Base-by-base conservation (phyloP, 2,113 vertebrate genomes). In the Meles meles region DNA sequence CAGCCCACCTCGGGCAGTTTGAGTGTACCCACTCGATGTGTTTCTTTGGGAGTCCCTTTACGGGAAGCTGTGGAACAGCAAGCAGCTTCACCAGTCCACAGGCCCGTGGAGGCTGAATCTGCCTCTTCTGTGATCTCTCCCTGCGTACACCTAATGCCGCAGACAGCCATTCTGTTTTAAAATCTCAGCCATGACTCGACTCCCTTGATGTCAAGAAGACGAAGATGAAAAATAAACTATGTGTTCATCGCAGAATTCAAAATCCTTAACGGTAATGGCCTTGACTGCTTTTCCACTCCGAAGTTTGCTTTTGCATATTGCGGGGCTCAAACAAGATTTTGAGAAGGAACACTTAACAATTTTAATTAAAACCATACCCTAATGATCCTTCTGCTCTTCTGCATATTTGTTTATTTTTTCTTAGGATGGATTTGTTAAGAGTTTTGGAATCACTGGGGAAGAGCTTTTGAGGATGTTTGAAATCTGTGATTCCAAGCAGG, bases 291-390 rank as follows among this genome's bases (percentile, higher is more conserved):
- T 92, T 72, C 87, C 69, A 83, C 49, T 76, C 37, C 65, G 29
- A 72, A 76, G 72, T 61, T 83, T 76, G 8, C 71, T 89, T 82
- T 76, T 94, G 79, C 65, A 82, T 82, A 97, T 67, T 95, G 95
- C 97, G 95, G 69, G 80, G 49, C 20, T 94, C 88, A 84, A 92
- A 94, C 11, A 76, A 88, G 92, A 90, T 97, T 94, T 94, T 86
- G 79, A 95, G 90, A 96, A 95, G 69, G 81, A 77, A 97, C 95
- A 90, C 88, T 72, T 95, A 90, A 80, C 94, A 91, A 37, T 93
- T 84, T 96, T 96, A 95, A 97, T 98, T 92, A 93, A 95, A 97
- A 96, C 95, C 94, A 96, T 77, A 80, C 79, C 44, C 87, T 93
- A 96, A 96, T 94, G 94, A 97, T 82, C 79, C 80, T 90, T 80